A percentile compares a stretch with the other conserved stretches of the same genome.
Conservation (phyloP, 2,888 invertebrate species). For the Coelogynopora nodosa region DNA sequence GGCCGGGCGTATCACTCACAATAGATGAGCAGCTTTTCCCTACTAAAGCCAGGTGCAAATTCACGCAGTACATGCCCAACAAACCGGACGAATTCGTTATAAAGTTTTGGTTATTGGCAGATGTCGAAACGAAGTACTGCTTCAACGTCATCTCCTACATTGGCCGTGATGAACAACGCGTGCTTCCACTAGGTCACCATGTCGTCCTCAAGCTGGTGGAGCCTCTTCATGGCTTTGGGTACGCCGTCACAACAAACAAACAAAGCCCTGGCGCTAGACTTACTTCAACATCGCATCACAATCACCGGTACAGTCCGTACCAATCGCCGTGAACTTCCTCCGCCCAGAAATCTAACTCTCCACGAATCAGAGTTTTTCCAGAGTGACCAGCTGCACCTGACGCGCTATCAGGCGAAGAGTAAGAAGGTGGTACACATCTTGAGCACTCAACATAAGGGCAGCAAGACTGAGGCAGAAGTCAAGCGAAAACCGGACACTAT, state of each 20-base stretch:
- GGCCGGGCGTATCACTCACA: neutral
- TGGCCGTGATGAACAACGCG: neutral
- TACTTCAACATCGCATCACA: neutral
- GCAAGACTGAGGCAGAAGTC: neutral
- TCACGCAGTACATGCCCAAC: slow-evolving; percentile 10
- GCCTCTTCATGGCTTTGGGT: neutral
- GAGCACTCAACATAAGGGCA: neutral
- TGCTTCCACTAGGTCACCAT: neutral
- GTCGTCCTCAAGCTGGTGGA: neutral
- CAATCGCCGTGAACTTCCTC: slow-evolving; percentile 1
- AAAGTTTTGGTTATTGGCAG: neutral
- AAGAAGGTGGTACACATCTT: neutral
- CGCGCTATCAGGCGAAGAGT: neutral
- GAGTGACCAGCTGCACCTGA: neutral
- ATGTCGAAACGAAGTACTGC: neutral
- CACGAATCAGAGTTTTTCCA: neutral
- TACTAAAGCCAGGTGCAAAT: slow-evolving; percentile 3
- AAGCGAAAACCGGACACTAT: slow-evolving; percentile 33
- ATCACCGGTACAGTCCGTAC: neutral
- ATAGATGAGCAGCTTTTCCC: neutral
- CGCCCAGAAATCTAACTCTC: neutral
- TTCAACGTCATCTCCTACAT: slow-evolving; percentile 2
- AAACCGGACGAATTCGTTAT: slow-evolving; percentile 5
- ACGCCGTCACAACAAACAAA: neutral
- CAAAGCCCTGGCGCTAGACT: neutral